Percentiles rank a stretch among this genome's conserved stretches.
phyloP scores from a whole-genome alignment of 2,113 vertebrate species.

The Stercorarius parasiticus region DNA sequence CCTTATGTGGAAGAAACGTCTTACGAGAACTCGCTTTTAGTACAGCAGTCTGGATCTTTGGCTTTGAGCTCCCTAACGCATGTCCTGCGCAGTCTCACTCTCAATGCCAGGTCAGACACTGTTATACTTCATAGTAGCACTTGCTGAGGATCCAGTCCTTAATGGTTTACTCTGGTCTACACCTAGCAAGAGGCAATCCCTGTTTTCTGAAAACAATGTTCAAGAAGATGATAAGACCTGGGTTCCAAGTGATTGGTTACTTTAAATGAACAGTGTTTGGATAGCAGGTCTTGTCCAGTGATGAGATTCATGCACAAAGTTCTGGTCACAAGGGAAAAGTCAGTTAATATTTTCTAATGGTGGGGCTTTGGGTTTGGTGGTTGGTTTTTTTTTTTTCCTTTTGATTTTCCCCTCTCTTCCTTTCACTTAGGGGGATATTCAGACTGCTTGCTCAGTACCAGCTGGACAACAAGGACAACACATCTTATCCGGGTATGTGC shows the following conservation, averaged over 20 bases:
- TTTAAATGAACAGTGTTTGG: neutral
- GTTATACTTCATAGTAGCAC: neutral
- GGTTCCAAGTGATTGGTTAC: neutral
- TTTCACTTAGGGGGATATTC: constrained; percentile 88
- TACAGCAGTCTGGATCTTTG: constrained; percentile 90
- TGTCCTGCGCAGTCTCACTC: constrained; percentile 90
- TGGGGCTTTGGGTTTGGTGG: neutral
- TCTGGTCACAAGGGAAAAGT: neutral
- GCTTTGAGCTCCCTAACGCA: constrained; percentile 92
- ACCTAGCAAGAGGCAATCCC: neutral
- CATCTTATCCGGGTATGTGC: constrained; percentile 84
- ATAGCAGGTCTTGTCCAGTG: neutral
- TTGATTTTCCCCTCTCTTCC: neutral
- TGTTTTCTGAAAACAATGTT: neutral
- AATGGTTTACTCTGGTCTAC: neutral
- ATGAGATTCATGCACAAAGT: neutral
- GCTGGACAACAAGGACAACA: constrained; percentile 91
- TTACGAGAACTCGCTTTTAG: constrained; percentile 94
- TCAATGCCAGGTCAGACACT: constrained; percentile 85
- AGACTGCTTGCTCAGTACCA: constrained; percentile 90
- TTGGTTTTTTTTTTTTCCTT: neutral
- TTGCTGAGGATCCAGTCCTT: neutral
- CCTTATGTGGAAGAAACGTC: constrained; percentile 94
- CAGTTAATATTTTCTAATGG: neutral
- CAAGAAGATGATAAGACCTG: neutral